Conservation (phyloP, 2,113 vertebrate genomes). For the Corydoras sp. region DNA sequence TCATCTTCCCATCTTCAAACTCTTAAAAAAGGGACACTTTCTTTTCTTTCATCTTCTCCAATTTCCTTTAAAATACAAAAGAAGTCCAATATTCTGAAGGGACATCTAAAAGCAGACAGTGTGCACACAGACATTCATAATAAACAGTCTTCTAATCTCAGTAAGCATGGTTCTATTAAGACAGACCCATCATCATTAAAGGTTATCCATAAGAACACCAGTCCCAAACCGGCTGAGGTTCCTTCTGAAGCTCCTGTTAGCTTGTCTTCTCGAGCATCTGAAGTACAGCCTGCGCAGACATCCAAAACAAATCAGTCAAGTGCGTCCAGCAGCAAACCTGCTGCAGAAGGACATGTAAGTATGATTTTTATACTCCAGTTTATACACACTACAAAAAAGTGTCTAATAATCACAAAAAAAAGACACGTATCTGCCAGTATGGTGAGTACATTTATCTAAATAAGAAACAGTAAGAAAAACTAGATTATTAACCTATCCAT, state of each 20-base stretch:
- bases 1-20: not conserved
- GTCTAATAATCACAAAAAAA: too few relatives aligned
- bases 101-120: not conserved
- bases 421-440: too few relatives aligned
- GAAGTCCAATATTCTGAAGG: not conserved
- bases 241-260: not conserved
- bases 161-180: not conserved
- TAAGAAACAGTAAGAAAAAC: too few relatives aligned
- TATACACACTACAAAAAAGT: too few relatives aligned
- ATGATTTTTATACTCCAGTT: not conserved
- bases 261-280: not conserved
- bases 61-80: not conserved
- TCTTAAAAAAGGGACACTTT: not conserved
- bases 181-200: not conserved
- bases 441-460: too few relatives aligned
- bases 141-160: not conserved
- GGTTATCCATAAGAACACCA: not conserved
- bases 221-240: not conserved
- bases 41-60: not conserved
- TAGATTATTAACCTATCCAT: too few relatives aligned
- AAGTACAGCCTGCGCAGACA: not conserved
- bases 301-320: not conserved
- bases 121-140: not conserved
- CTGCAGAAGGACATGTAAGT: slow-evolving; percentile 18
- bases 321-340: not conserved